Percentiles rank a stretch among this genome's conserved stretches.
Evolutionary conservation across 2,797 vertebrate species (phyloP).

Genomic region (Clarias pachynema): DNA sequence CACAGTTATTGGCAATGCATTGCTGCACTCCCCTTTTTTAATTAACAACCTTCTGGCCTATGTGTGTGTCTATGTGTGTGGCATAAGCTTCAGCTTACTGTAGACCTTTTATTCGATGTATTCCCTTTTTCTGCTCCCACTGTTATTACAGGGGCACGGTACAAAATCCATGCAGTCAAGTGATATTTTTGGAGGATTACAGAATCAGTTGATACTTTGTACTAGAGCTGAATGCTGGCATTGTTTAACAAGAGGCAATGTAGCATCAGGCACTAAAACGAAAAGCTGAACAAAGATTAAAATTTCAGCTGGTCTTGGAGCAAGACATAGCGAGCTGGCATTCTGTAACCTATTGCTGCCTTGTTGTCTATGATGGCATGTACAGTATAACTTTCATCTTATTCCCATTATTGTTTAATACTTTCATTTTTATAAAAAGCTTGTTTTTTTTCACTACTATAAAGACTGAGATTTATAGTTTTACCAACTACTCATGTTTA

Average conservation of each 20-base stretch:
- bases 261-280: constrained; percentile 27
- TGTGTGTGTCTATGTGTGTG: constrained; percentile 19
- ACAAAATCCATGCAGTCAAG: constrained; percentile 45
- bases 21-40: constrained; percentile 15
- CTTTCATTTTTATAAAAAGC: not conserved
- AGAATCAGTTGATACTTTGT: constrained; percentile 41
- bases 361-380: not conserved
- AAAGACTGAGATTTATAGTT: not conserved
- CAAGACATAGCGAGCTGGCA: not conserved
- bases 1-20: not conserved
- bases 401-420: not conserved
- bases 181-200: constrained; percentile 51
- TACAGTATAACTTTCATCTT: not conserved
- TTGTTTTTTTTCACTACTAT: not conserved
- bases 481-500: not conserved
- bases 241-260: constrained; percentile 37
- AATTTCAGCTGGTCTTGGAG: constrained; percentile 22
- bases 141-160: constrained; percentile 34
- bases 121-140: constrained; percentile 7
- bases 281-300: constrained; percentile 25
- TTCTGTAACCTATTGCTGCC: not conserved
- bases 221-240: constrained; percentile 35
- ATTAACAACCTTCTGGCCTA: constrained; percentile 15
- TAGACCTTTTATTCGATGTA: constrained; percentile 21
- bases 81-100: constrained; percentile 24